Evolutionary conservation across 2,113 vertebrate genomes (phyloP).

Genomic region (Entelurus aequoreus): DNA sequence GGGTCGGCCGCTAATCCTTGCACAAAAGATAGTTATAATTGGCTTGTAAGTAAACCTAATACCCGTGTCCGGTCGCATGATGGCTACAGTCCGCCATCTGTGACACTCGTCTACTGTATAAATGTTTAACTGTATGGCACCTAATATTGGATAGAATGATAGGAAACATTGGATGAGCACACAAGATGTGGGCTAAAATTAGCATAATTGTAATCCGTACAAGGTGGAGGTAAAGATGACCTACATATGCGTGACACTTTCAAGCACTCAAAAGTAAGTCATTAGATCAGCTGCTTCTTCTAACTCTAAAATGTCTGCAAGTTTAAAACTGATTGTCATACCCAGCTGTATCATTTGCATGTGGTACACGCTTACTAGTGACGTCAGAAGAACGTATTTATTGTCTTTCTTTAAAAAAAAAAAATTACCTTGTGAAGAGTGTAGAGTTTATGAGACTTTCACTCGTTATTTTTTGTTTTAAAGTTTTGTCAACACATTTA

Average conservation of each 20-base stretch:
- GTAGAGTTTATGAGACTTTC: no score
- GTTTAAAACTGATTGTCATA: neutral
- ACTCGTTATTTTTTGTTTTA: no score
- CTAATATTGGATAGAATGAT: neutral
- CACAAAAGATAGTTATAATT: slow-evolving; percentile 44
- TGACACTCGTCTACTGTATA: neutral
- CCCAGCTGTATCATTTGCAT: neutral
- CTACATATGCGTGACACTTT: slow-evolving; percentile 19
- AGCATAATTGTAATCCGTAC: slow-evolving; percentile 3
- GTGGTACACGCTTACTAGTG: neutral
- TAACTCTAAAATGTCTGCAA: neutral
- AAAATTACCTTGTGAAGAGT: neutral
- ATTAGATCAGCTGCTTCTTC: slow-evolving; percentile 5
- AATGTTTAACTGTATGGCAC: neutral
- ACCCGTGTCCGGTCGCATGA: slow-evolving; percentile 19
- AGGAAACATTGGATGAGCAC: neutral
- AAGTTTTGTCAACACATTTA: no score
- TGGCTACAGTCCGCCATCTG: neutral
- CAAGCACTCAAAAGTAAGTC: slow-evolving; percentile 15
- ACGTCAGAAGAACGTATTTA: neutral
- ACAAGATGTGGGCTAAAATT: slow-evolving; percentile 10
- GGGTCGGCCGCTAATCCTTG: slow-evolving; percentile 22
- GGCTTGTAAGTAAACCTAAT: slow-evolving; percentile 33
- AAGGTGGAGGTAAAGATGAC: slow-evolving; percentile 10
- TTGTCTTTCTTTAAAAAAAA: neutral